Base-by-base conservation (phyloP, 2,113 vertebrate species). In the Ailuropoda melanoleuca region DNA sequence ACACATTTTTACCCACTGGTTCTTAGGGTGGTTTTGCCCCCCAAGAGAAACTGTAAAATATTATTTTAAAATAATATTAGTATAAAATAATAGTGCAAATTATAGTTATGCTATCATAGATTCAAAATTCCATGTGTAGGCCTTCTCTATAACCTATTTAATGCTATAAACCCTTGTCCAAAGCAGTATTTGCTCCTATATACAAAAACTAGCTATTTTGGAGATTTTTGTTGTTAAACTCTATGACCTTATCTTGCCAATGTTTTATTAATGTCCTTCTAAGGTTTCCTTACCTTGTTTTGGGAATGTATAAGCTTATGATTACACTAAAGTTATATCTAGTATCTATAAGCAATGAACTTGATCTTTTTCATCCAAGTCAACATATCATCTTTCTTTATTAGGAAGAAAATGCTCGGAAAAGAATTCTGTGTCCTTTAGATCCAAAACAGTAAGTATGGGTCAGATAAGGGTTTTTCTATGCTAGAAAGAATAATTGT, bases 361-460 rank as follows among this genome's bases (percentile, higher is more conserved):
- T 58, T 78, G 31, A 17, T 85, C 81, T 75, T 95, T 95, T 53
- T 53, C 26, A 56, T 62, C 92, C 53, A 90, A 88, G 58, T 92
- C 97, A 90, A 77, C 86, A 39, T 94, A 39, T 98, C 11, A 66
- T 85, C 95, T 96, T 11, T 84, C 96, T 89, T 88, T 96, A 98
- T 99, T 98, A 99, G 98, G 98, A 98, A 75, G 99, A 99, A 96
- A 98, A 89, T 55, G 87, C 96, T 91, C 99, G 99, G 75, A 99
- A 98, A 97, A 99, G 99, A 98, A 99, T 99, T 48, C 96, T 98
- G 0, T 99, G 99, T 95, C 99, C 99, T 90, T 98, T 99, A 97
- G 99, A 99, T 98, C 99, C 99, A 29, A 99, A 99, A 98, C 99
- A 99, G 99, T 99, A 98, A 99, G 99, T 98, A 72, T 46, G 12